Percentiles rank a stretch among this genome's conserved stretches.
Evolutionary conservation across 2,113 vertebrate genomes (phyloP).

Genomic region (Otocyon megalotis): DNA sequence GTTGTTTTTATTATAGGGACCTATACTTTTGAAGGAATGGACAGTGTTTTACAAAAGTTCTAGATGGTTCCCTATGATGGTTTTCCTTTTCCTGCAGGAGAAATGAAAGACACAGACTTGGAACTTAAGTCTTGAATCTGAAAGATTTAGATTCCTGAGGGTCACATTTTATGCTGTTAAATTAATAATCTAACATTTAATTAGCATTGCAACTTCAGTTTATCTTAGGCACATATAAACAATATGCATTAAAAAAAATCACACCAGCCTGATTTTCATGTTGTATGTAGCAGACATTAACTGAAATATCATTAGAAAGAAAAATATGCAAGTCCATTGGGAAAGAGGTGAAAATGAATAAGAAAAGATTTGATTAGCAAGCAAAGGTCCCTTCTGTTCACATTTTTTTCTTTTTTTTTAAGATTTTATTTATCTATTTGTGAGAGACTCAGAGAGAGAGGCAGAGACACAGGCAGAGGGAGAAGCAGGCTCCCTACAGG

Average conservation of each 20-base stretch:
- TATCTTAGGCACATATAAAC: background rate
- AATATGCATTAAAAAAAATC: background rate
- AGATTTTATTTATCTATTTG: too few species aligned
- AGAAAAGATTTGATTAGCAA: background rate
- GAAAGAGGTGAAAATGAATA: background rate
- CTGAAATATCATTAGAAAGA: background rate
- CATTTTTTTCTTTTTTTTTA: background rate
- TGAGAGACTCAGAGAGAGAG: too few species aligned
- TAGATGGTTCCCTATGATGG: background rate
- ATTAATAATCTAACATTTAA: slow-evolving; percentile 27
- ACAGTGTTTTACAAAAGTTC: background rate
- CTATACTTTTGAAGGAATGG: background rate
- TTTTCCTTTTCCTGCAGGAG: background rate
- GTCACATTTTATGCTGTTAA: background rate
- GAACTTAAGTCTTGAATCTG: background rate
- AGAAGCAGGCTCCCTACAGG: too few species aligned
- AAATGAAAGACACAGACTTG: background rate
- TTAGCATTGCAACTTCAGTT: slow-evolving; percentile 31
- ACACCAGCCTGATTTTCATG: background rate
- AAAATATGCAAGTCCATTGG: background rate
- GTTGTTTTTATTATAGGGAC: background rate
- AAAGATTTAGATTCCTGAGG: background rate
- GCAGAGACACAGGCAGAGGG: too few species aligned
- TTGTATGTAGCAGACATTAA: background rate
- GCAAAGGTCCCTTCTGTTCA: background rate